A percentile compares a stretch with the other conserved stretches of the same genome.
Evolutionary conservation across 1,140 invertebrate species (phyloP).

Genomic region (Drosophila miranda): DNA sequence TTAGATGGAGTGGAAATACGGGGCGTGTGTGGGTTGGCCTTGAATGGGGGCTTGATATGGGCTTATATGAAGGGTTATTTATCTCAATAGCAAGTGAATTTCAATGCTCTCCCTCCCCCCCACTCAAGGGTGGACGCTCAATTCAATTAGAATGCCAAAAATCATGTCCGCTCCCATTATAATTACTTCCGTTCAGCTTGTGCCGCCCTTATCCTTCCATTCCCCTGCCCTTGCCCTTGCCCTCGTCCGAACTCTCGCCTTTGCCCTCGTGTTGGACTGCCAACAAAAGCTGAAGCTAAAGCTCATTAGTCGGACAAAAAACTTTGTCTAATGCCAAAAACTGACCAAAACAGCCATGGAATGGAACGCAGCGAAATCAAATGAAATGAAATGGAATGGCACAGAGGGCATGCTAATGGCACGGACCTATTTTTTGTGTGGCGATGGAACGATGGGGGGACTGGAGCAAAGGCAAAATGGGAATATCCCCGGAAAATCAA

Average conservation of each 20-base stretch:
- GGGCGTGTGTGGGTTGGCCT: too few species aligned
- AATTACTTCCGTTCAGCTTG: conserved; percentile 62
- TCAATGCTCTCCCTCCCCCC: not conserved
- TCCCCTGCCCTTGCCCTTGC: not conserved
- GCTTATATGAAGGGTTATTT: too few species aligned
- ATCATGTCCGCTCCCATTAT: conserved; percentile 71
- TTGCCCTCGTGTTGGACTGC: not conserved
- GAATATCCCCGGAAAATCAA: conserved; percentile 37
- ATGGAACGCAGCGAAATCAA: conserved; percentile 2
- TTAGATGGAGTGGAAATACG: too few species aligned
- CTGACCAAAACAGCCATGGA: conserved; percentile 44
- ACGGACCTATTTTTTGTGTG: conserved; percentile 9
- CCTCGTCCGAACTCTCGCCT: too few species aligned
- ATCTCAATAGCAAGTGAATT: conserved; percentile 3
- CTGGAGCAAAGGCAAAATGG: too few species aligned
- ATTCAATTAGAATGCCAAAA: conserved; percentile 78
- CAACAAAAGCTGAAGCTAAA: conserved; percentile 23
- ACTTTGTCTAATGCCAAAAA: conserved; percentile 48
- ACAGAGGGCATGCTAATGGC: conserved; percentile 54
- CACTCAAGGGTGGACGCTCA: conserved; percentile 16
- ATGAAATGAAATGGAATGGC: not conserved
- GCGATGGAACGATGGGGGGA: too few species aligned
- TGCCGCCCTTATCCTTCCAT: not conserved
- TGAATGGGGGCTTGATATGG: too few species aligned
- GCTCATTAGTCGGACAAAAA: conserved; percentile 70